Evolutionary conservation across 2,797 vertebrate genomes (phyloP).

Genomic region (Brachyalestes nurse): DNA sequence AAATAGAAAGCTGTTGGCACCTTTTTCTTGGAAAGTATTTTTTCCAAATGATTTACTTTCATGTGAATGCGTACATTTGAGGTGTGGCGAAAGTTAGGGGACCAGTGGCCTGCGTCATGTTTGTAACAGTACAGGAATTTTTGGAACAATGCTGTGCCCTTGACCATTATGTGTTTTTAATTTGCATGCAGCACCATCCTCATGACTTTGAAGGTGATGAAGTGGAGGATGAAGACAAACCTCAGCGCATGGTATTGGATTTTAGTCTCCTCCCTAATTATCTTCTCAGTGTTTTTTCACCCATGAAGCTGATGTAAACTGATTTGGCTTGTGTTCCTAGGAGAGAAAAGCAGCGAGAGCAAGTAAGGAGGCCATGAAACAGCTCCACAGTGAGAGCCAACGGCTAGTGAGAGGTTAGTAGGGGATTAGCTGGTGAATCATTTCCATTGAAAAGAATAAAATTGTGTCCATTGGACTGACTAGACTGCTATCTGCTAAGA

Average conservation of each 20-base stretch:
- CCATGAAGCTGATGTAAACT: neutral
- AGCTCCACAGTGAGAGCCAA: conserved; percentile 93
- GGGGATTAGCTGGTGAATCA: conserved; percentile 52
- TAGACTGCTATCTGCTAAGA: neutral
- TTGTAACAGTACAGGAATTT: too few relatives aligned
- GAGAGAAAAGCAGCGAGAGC: conserved; percentile 91
- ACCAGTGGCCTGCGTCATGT: too few relatives aligned
- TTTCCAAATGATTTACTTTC: neutral
- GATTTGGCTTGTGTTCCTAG: conserved; percentile 67
- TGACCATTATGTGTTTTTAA: neutral
- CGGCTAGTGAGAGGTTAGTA: conserved; percentile 90
- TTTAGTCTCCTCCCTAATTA: neutral
- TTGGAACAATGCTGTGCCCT: neutral
- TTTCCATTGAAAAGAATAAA: neutral
- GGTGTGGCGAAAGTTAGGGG: too few relatives aligned
- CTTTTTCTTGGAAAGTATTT: neutral
- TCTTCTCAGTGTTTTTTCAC: neutral
- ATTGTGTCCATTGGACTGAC: neutral
- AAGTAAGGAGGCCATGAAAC: conserved; percentile 92
- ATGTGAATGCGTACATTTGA: too few relatives aligned
- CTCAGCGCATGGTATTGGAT: conserved; percentile 70
- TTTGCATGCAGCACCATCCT: conserved; percentile 48
- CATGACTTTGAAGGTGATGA: conserved; percentile 61
- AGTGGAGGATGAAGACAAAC: conserved; percentile 65
- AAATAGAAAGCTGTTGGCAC: neutral